Base-by-base conservation (phyloP, 2,113 vertebrate species). In the Rhinoptilus africanus region DNA sequence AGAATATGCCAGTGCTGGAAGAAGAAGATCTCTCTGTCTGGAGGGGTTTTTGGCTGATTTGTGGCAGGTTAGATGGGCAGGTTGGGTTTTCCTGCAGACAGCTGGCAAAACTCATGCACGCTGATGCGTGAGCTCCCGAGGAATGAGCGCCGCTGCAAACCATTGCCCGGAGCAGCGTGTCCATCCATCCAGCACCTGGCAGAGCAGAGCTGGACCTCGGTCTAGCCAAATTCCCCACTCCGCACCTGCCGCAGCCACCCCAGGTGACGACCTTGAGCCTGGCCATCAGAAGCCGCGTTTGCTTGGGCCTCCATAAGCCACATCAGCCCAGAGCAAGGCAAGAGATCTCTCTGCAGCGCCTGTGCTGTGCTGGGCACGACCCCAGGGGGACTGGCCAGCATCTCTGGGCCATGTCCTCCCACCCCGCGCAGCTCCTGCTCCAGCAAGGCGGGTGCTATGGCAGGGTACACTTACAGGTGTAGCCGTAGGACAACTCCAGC, bases 361-460 rank as follows among this genome's bases (percentile, higher is more conserved):
- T 39, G 53, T 6, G 3, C 12, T 26, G 22, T 28, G 75, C 53
- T 35, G 35, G 15, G 16, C n/a, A 57, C 23, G 35, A n/a, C 7
- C 3, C 3, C 0, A 4, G n/a, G 11, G 37, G 14, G 37, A 5
- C 41, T 48, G 57, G 50, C 68, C 23, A 45, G 16, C 47, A 76
- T 23, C 34, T 26, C 34, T 28, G 23, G 63, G 8, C 39, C 35
- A 23, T 1, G 4, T 37, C 10, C 12, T n/a, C 9, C 27, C 14
- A 37, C 10, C 12, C 41, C 14, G 20, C 62, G 20, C 45, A 75
- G 39, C 37, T 75, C 68, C 45, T 50, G 22, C n/a, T 71, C 32
- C 64, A 50, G 14, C 10, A 3, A 48, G 30, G n/a, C 1, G 2
- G 20, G 6, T 41, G 24, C 16, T 63, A 12, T 4, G 1, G 63